These are phyloP conservation scores for Microcebus lehilahytsara DNA, from an alignment of 2,113 vertebrate genomes.

Conservation along the genomic window DNA sequence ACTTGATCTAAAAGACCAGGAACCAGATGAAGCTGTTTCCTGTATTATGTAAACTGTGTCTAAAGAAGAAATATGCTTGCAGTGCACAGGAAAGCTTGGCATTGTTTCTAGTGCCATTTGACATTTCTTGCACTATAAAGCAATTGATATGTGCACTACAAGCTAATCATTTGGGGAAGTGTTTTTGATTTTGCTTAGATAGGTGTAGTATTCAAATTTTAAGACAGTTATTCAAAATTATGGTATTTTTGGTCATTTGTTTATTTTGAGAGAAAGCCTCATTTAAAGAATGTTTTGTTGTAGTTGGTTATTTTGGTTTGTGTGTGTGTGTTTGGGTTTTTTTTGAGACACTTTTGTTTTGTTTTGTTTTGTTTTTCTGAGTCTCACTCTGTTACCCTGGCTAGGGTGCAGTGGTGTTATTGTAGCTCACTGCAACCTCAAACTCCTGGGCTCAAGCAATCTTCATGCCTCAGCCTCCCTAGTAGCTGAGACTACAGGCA, in stretches of 20 bases:
- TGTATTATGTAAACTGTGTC: constrained; percentile 37
- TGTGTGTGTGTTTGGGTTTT: no score
- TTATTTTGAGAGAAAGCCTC: constrained; percentile 77
- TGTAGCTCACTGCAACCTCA: no score
- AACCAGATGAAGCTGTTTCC: constrained; percentile 68
- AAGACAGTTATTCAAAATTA: constrained; percentile 59
- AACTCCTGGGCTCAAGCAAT: no score
- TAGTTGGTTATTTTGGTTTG: constrained; percentile 67
- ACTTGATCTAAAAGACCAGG: constrained; percentile 75
- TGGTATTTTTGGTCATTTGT: constrained; percentile 72
- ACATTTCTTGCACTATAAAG: constrained; percentile 54
- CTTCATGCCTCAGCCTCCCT: no score
- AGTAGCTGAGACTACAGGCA: no score
- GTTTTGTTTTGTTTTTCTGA: no score
- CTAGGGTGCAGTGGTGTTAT: no score
- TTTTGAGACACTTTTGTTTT: no score
- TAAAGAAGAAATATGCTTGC: constrained; percentile 54
- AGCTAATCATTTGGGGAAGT: constrained; percentile 70
- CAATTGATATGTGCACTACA: constrained; percentile 58
- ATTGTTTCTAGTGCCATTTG: constrained; percentile 12
- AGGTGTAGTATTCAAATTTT: constrained; percentile 73
- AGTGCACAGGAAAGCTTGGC: constrained; percentile 63
- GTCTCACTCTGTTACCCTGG: no score
- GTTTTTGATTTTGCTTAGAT: constrained; percentile 74
- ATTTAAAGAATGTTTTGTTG: constrained; percentile 70